phyloP scores from a whole-genome alignment of 2,113 vertebrate species.

The Cariama cristata region DNA sequence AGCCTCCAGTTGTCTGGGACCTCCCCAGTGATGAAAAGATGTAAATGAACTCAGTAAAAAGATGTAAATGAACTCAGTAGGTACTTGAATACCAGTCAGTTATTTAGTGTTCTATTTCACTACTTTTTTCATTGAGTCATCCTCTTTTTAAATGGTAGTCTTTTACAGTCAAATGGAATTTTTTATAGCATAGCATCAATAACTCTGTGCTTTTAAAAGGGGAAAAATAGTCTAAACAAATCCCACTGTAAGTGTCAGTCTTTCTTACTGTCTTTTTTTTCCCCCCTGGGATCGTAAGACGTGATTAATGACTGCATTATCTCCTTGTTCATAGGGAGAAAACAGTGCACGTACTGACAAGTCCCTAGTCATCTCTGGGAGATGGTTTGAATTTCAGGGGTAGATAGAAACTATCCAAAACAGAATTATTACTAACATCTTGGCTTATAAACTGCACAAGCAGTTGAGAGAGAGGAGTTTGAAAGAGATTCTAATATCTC shows the following conservation, averaged over 20 bases:
- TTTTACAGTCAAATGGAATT: not conserved
- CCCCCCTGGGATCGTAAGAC: not conserved
- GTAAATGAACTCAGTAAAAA: not conserved
- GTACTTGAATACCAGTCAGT: not conserved
- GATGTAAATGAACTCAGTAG: not conserved
- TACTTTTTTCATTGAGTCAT: not conserved
- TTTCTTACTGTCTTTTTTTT: not conserved
- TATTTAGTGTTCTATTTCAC: not conserved
- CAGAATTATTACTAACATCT: not conserved
- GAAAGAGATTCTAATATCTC: not conserved
- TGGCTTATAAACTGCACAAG: not conserved
- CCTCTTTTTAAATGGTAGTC: not conserved
- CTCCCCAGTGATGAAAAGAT: too few relatives aligned
- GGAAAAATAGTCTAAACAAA: not conserved
- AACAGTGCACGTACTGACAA: not conserved
- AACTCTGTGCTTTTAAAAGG: not conserved
- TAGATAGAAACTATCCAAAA: not conserved
- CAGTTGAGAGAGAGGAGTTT: not conserved
- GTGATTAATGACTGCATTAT: not conserved
- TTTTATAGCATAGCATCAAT: not conserved
- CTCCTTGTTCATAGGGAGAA: not conserved
- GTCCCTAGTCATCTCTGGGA: not conserved
- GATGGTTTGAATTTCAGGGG: not conserved
- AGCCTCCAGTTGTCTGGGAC: too few relatives aligned
- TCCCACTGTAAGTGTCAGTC: not conserved